Conservation (phyloP, 2,888 invertebrate species). For the Alcis repandata region DNA sequence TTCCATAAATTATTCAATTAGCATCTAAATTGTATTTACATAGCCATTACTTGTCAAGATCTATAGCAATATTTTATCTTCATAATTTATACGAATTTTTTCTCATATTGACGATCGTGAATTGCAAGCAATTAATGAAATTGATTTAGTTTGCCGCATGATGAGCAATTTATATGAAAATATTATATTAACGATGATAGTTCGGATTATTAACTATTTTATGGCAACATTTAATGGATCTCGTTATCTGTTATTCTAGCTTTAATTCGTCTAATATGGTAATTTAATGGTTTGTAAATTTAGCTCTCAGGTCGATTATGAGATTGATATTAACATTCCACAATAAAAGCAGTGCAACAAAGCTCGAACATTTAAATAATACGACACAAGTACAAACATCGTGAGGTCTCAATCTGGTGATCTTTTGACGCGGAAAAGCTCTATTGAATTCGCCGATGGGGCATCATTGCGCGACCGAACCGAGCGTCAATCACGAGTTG, state of each 20-base stretch:
- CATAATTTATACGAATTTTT: conserved; percentile 35
- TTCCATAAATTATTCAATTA: conserved; percentile 42
- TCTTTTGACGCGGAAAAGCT: conserved; percentile 69
- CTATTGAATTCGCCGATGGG: conserved; percentile 72
- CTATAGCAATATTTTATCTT: conserved; percentile 41
- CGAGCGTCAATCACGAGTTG: conserved; percentile 78
- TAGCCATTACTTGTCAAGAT: conserved; percentile 37
- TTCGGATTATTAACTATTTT: conserved; percentile 49
- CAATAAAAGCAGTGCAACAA: conserved; percentile 29
- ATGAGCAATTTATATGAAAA: conserved; percentile 41
- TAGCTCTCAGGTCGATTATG: conserved; percentile 33
- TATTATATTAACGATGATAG: conserved; percentile 36
- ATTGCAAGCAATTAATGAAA: conserved; percentile 49
- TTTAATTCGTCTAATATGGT: conserved; percentile 50
- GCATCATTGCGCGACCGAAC: conserved; percentile 69
- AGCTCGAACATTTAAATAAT: conserved; percentile 52
- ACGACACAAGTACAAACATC: conserved; percentile 65
- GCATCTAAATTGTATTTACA: conserved; percentile 44
- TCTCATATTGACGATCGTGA: conserved; percentile 33
- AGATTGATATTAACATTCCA: conserved; percentile 32
- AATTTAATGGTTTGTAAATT: conserved; percentile 46
- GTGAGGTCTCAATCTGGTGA: conserved; percentile 76
- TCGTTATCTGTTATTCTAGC: conserved; percentile 47
- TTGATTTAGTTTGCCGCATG: conserved; percentile 32
- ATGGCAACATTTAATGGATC: conserved; percentile 45